Percentiles rank a stretch among this genome's conserved stretches.
Evolutionary conservation across 2,113 vertebrate genomes (phyloP).

Genomic region (Phaetusa simplex): DNA sequence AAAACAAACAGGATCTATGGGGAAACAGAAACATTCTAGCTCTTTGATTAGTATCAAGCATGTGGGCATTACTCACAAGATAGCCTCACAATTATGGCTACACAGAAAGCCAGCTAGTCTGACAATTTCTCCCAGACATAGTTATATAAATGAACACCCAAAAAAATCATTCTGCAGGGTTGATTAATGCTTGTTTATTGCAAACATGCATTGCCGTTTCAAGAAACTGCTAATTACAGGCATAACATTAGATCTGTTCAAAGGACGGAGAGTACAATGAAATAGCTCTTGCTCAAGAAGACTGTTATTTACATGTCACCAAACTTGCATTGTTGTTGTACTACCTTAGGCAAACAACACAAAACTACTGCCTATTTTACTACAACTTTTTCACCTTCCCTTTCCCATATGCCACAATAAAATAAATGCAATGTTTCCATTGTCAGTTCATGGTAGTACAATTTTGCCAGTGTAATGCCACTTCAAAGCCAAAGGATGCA

Average conservation of each 20-base stretch:
- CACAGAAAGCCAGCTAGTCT: not conserved
- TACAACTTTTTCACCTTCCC: not conserved
- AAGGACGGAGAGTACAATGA: not conserved
- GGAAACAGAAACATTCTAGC: not conserved
- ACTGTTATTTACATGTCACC: not conserved
- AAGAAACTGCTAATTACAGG: not conserved
- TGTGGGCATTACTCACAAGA: not conserved
- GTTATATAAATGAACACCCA: not conserved
- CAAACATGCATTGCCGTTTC: not conserved
- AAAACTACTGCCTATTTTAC: not conserved
- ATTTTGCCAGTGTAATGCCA: not conserved
- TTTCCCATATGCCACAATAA: not conserved
- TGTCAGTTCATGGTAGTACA: not conserved
- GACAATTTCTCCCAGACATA: not conserved
- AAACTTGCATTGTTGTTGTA: not conserved
- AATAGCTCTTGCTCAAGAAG: not conserved
- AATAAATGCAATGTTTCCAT: not conserved
- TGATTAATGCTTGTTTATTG: not conserved
- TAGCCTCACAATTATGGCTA: not conserved
- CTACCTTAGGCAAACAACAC: not conserved
- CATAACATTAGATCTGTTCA: not conserved
- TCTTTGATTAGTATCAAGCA: not conserved
- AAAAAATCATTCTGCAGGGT: not conserved
- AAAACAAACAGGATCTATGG: not conserved
- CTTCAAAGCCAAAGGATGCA: not conserved